Base-by-base conservation (phyloP, 2,113 vertebrate species). In the Albula goreensis region DNA sequence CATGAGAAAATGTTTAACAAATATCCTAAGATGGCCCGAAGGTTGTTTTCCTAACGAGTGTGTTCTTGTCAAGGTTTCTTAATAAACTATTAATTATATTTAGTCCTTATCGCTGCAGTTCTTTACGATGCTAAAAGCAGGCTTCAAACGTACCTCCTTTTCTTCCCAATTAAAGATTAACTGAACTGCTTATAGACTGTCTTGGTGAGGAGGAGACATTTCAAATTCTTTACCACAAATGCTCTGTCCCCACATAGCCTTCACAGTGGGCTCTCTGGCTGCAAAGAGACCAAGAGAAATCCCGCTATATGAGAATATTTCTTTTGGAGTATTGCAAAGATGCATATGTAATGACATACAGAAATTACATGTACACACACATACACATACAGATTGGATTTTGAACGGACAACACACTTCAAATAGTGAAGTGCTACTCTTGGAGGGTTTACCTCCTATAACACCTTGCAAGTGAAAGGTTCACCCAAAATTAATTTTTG, bases 61-160 rank as follows among this genome's bases (percentile, higher is more conserved):
- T 86, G 83, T 89, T 91, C 89, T 88, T 92, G 92, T 91, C 88
- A 92, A 90, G 90, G 90, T 84, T 88, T 85, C 83, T 87, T 90
- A 89, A 94, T 93, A 87, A 93, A 92, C 90, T 91, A 92, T 92
- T 92, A 92, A 94, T 94, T 92, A 89, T 90, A 90, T 92, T 87
- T 89, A 80, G 81, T 87, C 87, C 89, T 90, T 90, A 66, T 84
- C 52, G 87, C 89, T 85, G 81, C 51, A 85, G 19, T 78, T 82
- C 89, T 91, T 94, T 89, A 91, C 83, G 89, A 92, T 78, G 77
- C 79, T 81, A 81, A 80, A 1, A 57, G 25, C 85, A 60, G 17
- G 48, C 50, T 84, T 81, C 11, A 57, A 51, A 84, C 81, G 86
- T 80, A 89, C 91, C 87, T 85, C 89, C 92, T 93, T 93, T 93